Evolutionary conservation across 2,888 invertebrate species (phyloP).

Genomic region (Gryllus longicercus): DNA sequence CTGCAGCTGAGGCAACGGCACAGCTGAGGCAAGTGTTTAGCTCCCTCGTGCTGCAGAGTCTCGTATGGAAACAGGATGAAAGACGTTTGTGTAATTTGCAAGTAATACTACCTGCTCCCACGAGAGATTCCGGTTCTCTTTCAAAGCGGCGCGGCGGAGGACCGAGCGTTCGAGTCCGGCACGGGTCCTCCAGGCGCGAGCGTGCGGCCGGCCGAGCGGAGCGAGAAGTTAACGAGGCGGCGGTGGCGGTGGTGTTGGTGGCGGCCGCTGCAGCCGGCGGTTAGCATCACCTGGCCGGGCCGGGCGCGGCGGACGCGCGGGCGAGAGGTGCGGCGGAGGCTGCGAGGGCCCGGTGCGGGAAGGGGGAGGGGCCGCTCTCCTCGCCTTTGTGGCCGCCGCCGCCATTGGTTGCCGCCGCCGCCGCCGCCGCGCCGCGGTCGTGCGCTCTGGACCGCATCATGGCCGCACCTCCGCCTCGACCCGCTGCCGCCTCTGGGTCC

Average conservation of each 20-base stretch:
- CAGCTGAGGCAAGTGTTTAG: too few species aligned
- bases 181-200: background rate
- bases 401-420: background rate
- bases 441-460: background rate
- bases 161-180: background rate
- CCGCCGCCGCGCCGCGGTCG: background rate
- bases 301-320: background rate
- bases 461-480: too few species aligned
- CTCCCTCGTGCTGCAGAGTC: background rate
- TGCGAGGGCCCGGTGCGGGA: background rate
- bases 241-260: background rate
- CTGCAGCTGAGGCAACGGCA: too few species aligned
- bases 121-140: background rate
- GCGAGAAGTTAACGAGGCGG: background rate
- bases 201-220: background rate
- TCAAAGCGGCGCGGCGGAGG: background rate
- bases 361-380: background rate
- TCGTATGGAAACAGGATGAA: background rate
- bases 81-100: constrained; percentile 17
- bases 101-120: background rate
- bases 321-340: background rate
- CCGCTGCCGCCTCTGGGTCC: background rate
- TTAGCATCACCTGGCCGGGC: constrained; percentile 17
- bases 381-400: constrained; percentile 17
- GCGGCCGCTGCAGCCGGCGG: constrained; percentile 2